Evolutionary conservation across 2,113 vertebrate species (phyloP).

Genomic region (Craseonycteris thonglongyai): DNA sequence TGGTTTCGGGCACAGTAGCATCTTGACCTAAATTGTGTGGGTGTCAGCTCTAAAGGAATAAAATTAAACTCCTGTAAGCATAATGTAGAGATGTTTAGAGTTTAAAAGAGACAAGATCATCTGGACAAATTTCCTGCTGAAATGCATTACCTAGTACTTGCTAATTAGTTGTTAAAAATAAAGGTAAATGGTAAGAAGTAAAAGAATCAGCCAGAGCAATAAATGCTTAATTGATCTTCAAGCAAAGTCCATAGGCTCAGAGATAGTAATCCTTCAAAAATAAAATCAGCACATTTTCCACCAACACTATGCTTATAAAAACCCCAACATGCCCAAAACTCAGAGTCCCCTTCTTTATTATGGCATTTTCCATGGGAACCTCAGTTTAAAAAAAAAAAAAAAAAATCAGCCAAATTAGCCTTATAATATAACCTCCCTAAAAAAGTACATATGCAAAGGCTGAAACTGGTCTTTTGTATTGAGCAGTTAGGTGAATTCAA

Average conservation of each 20-base stretch:
- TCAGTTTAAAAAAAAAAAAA: not conserved
- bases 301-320: not conserved
- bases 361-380: not conserved
- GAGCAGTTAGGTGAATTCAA: not conserved
- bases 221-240: not conserved
- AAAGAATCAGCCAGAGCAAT: not conserved
- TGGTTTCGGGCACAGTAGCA: not conserved
- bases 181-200: conserved; percentile 16
- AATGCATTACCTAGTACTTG: not conserved
- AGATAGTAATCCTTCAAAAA: not conserved
- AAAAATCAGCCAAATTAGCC: not conserved
- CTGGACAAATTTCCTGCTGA: conserved; percentile 22
- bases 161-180: conserved; percentile 17
- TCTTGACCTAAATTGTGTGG: not conserved
- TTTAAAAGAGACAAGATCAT: not conserved
- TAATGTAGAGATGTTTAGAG: not conserved
- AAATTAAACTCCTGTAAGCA: not conserved
- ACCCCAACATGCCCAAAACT: not conserved
- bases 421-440: not conserved
- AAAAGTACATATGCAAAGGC: not conserved
- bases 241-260: not conserved
- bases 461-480: not conserved
- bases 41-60: not conserved
- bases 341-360: not conserved
- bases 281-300: not conserved